These are phyloP conservation scores for Chinchilla lanigera DNA, from an alignment of 2,113 vertebrate species.

Conservation along the genomic window DNA sequence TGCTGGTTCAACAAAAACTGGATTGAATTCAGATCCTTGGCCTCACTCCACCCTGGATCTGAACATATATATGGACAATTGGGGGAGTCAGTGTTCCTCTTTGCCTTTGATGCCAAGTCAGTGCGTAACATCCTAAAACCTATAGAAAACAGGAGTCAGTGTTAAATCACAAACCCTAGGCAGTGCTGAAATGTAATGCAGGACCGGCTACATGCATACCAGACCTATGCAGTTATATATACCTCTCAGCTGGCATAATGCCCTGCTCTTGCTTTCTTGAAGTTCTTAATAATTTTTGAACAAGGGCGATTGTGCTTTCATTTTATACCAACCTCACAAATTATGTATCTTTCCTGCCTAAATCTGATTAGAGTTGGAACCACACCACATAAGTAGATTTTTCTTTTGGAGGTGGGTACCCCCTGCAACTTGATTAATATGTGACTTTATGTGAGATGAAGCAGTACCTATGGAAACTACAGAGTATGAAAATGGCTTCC, in stretches of 20 bases:
- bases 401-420: not conserved
- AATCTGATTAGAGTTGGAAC: conserved; percentile 34
- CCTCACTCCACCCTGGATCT: not conserved
- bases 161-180: conserved; percentile 2
- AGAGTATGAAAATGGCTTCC: conserved; percentile 17
- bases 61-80: not conserved
- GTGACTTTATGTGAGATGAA: conserved; percentile 53
- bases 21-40: conserved; percentile 25
- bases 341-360: not conserved
- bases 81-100: not conserved
- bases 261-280: not conserved
- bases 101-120: not conserved
- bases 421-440: conserved; percentile 22
- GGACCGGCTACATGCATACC: not conserved
- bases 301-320: not conserved
- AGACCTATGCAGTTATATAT: not conserved
- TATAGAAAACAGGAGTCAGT: conserved; percentile 2
- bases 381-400: not conserved
- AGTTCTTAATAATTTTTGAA: not conserved
- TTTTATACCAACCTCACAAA: not conserved
- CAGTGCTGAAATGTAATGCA: not conserved
- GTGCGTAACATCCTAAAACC: conserved; percentile 46
- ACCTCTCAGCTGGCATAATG: not conserved
- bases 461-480: not conserved
- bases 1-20: conserved; percentile 32